A percentile compares a stretch with the other conserved stretches of the same genome.
phyloP scores from a whole-genome alignment of 2,113 vertebrate species.

The Falco punctatus region DNA sequence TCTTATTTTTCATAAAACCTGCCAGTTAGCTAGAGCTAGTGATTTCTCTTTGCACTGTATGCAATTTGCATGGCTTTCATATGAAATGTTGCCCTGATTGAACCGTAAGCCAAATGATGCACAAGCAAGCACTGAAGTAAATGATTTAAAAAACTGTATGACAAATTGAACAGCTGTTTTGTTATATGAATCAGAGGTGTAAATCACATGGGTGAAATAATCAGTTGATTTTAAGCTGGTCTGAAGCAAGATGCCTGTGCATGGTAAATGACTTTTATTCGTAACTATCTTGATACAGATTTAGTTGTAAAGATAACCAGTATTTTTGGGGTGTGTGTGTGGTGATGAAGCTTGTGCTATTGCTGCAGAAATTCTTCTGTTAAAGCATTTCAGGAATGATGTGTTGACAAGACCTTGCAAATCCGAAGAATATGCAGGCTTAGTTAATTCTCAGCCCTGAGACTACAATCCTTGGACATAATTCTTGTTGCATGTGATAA shows the following conservation, averaged over 20 bases:
- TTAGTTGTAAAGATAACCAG: not conserved
- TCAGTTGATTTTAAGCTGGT: not conserved
- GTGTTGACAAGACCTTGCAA: not conserved
- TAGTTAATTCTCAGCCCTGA: not conserved
- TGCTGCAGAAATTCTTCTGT: slow-evolving; percentile 3
- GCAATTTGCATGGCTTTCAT: not conserved
- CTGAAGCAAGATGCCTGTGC: not conserved
- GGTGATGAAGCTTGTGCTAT: not conserved
- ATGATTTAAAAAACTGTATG: not conserved
- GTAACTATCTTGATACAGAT: not conserved
- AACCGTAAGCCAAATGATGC: not conserved
- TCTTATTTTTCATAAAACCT: not conserved
- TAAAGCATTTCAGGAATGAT: not conserved
- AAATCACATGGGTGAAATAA: not conserved
- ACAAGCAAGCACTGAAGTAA: not conserved
- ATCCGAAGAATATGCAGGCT: not conserved
- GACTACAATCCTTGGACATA: not conserved
- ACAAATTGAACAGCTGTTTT: not conserved
- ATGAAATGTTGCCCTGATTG: not conserved
- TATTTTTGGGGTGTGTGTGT: not conserved
- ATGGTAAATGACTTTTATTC: not conserved
- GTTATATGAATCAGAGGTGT: not conserved
- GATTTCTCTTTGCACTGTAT: not conserved
- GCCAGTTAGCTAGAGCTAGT: not conserved
- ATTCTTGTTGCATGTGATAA: not conserved